A percentile compares a stretch with the other conserved stretches of the same genome.
Conservation (phyloP, 2,888 invertebrate species). For the Arctia plantaginis region DNA sequence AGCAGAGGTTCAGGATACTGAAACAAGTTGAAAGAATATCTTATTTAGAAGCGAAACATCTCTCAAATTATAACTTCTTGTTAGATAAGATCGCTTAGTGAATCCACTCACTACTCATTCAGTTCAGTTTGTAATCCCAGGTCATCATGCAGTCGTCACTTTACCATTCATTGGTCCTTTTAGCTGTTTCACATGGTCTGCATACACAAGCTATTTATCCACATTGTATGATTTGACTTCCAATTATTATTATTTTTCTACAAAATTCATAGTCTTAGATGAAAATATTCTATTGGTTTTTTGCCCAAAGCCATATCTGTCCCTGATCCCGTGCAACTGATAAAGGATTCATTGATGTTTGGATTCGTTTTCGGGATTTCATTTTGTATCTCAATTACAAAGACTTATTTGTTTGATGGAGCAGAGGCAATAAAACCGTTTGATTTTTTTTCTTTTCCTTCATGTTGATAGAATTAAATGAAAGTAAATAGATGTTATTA, state of each 20-base stretch:
- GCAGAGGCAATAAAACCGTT: constrained; percentile 25
- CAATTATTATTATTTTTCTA: background rate
- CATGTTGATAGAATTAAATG: background rate
- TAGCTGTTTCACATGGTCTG: too few species aligned
- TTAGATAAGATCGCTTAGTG: too few species aligned
- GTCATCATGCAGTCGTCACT: too few species aligned
- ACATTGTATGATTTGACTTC: background rate
- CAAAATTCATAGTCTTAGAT: background rate
- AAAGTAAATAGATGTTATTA: background rate
- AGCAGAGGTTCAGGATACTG: background rate
- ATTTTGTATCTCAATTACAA: constrained; percentile 33
- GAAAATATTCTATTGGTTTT: background rate
- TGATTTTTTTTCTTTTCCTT: constrained; percentile 28
- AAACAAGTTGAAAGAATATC: background rate
- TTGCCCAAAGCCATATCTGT: background rate
- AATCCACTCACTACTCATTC: too few species aligned
- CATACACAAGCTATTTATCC: too few species aligned
- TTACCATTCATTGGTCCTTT: too few species aligned
- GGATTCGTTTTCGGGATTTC: constrained; percentile 20
- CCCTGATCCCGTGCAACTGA: background rate
- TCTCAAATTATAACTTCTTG: too few species aligned
- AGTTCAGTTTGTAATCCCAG: too few species aligned
- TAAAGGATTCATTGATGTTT: constrained; percentile 27
- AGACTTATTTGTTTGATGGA: constrained; percentile 26
- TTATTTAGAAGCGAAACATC: background rate